Evolutionary conservation across 2,797 vertebrate species (phyloP).

Genomic region (Sebastes nivosus): DNA sequence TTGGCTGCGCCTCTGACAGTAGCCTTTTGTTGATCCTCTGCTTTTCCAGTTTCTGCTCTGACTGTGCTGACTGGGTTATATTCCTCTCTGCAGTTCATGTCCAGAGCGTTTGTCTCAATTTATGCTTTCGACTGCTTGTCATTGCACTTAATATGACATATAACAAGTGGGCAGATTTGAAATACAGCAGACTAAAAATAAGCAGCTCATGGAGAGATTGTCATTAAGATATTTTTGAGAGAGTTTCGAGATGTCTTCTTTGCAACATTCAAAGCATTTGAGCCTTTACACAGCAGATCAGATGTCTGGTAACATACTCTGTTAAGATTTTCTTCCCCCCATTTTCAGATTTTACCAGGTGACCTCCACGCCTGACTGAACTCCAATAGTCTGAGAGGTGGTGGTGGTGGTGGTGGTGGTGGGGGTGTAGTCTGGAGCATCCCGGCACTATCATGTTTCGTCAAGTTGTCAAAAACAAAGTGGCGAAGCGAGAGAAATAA

Average conservation of each 20-base stretch:
- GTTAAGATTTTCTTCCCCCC: neutral
- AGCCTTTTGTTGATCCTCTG: constrained; percentile 43
- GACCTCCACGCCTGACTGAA: constrained; percentile 47
- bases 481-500: constrained; percentile 39
- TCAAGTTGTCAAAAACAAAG: constrained; percentile 48
- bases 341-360: constrained; percentile 42
- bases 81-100: neutral
- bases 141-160: constrained; percentile 1
- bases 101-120: neutral
- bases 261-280: neutral
- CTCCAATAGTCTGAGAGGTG: constrained; percentile 15
- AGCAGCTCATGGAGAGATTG: neutral
- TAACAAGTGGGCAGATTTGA: neutral
- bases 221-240: neutral
- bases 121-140: neutral
- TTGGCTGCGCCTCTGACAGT: constrained; percentile 30
- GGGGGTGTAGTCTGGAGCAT: constrained; percentile 7
- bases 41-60: neutral
- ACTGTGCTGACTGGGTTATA: neutral
- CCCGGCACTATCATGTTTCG: constrained; percentile 50
- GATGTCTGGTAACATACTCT: neutral
- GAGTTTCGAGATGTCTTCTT: neutral
- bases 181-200: neutral
- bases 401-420: neutral
- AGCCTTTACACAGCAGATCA: neutral